Base-by-base conservation (phyloP, 2,797 vertebrate genomes). In the Hemibagrus guttatus region DNA sequence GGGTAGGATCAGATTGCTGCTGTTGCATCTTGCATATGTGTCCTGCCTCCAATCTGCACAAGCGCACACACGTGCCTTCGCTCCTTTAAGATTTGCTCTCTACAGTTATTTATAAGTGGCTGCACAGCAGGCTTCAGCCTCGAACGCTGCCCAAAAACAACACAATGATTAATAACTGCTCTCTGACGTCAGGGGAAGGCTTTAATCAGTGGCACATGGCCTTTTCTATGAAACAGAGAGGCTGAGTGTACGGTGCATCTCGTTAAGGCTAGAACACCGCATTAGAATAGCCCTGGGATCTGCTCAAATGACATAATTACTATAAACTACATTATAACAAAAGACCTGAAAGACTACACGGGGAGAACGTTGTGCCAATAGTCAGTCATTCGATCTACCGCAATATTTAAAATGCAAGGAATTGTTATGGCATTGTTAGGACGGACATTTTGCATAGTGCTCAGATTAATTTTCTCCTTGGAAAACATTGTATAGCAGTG, bases 31-130 rank as follows among this genome's bases (percentile, higher is more conserved):
- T 71, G 11, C 63, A 19, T 71, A 6, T 42, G 58, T 63, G 52
- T 69, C 13, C 49, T 46, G 75, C 42, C 28, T 83, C 35, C 26
- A 31, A 59, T 71, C 79, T 84, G 81, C 35, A 49, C 69, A 86
- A 49, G n/a, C 12, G 26, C 9, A 54, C 19, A 39, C 83, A 64
- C 35, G 82, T 86, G 84, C 78, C 83, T 72, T 54, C 19, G 28
- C 46, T 64, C 49, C 79, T 86, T 76, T 74, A 68, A 76, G 74
- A 61, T 86, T 89, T 76, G 61, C 56, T 81, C 64, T 56, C 28
- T 12, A 14, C 42, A 56, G 52, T 72, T 85, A 88, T 89, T 89
- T 86, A 84, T 80, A 87, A 74, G 69, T 6, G 35, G 42, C 72
- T 52, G 35, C 81, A 56, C 61, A 56, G 63, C 39, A n/a, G 28